phyloP scores from a whole-genome alignment of 2,888 invertebrate species.

The Metacarcinus magister region DNA sequence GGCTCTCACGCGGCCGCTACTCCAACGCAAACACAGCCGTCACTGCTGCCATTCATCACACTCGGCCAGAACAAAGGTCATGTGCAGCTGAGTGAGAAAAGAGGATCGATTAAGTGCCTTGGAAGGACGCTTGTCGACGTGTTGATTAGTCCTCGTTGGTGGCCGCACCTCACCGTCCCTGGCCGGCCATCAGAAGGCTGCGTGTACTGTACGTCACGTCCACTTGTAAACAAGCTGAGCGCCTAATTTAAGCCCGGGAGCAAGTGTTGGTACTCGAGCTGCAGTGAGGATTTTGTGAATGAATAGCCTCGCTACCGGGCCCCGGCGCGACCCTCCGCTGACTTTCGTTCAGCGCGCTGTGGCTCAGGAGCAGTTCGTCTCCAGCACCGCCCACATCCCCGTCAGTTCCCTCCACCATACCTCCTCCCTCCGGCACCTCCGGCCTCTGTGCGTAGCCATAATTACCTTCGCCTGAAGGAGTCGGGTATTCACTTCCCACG shows the following conservation, averaged over 20 bases:
- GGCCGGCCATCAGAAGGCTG: not conserved
- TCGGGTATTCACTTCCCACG: constrained; percentile 67
- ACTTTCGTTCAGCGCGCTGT: constrained; percentile 51
- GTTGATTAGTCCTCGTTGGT: not conserved
- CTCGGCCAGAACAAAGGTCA: constrained; percentile 55
- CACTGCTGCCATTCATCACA: constrained; percentile 63
- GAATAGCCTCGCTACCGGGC: constrained; percentile 74
- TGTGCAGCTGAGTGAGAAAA: not conserved
- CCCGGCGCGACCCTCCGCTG: constrained; percentile 54
- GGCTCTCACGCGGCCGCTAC: constrained; percentile 44
- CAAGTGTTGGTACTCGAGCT: constrained; percentile 69
- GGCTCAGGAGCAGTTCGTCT: not conserved
- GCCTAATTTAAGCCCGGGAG: constrained; percentile 68
- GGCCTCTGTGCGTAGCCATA: constrained; percentile 39
- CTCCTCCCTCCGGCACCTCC: constrained; percentile 47
- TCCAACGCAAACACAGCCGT: constrained; percentile 63
- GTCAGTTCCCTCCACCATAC: constrained; percentile 43
- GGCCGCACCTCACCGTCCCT: not conserved
- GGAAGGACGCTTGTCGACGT: constrained; percentile 26
- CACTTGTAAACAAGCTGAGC: constrained; percentile 33
- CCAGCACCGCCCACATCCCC: not conserved
- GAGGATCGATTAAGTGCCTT: not conserved
- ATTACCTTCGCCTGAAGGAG: constrained; percentile 65
- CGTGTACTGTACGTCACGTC: constrained; percentile 28
- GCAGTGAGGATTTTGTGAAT: constrained; percentile 79